Evolutionary conservation across 2,888 invertebrate genomes (phyloP).

Genomic region (Salticus scenicus): DNA sequence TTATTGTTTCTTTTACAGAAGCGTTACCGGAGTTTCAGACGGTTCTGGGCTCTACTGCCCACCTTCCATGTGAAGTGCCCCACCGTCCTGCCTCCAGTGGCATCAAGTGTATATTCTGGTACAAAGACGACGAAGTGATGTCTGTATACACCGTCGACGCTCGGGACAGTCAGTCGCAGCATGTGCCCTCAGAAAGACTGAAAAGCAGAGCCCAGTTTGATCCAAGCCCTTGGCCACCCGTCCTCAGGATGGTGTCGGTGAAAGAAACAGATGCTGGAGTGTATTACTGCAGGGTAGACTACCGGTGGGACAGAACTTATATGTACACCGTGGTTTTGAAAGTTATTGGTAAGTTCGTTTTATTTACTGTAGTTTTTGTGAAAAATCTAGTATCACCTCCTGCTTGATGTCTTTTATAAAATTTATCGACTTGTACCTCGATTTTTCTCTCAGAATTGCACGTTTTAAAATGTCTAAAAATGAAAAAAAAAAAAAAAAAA

Average conservation of each 20-base stretch:
- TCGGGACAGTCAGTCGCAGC: conserved; percentile 41
- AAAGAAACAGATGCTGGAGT: conserved; percentile 67
- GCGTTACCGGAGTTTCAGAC: conserved; percentile 49
- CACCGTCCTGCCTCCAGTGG: conserved; percentile 61
- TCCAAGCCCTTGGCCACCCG: conserved; percentile 58
- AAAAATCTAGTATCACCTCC: no score
- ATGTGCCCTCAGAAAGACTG: conserved; percentile 54
- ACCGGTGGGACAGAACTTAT: conserved; percentile 68
- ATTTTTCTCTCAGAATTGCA: no score
- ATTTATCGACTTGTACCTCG: no score
- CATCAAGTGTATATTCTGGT: conserved; percentile 67
- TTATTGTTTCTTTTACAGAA: no score
- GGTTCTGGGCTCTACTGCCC: conserved; percentile 41
- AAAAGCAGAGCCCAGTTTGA: conserved; percentile 46
- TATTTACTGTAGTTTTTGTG: no score
- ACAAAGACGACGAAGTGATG: conserved; percentile 67
- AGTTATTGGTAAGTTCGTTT: conserved; percentile 68
- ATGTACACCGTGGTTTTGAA: conserved; percentile 67
- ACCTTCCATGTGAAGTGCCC: conserved; percentile 60
- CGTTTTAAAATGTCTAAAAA: no score
- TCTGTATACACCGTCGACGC: conserved; percentile 66
- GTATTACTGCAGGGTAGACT: conserved; percentile 70
- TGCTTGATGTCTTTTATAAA: no score
- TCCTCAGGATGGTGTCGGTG: conserved; percentile 51
- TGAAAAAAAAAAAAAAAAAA: no score